A percentile compares a stretch with the other conserved stretches of the same genome.
These are phyloP conservation scores for Holothuria leucospilota DNA, from an alignment of 53 echinoderm and acorn worm genomes.

Conservation along the genomic window DNA sequence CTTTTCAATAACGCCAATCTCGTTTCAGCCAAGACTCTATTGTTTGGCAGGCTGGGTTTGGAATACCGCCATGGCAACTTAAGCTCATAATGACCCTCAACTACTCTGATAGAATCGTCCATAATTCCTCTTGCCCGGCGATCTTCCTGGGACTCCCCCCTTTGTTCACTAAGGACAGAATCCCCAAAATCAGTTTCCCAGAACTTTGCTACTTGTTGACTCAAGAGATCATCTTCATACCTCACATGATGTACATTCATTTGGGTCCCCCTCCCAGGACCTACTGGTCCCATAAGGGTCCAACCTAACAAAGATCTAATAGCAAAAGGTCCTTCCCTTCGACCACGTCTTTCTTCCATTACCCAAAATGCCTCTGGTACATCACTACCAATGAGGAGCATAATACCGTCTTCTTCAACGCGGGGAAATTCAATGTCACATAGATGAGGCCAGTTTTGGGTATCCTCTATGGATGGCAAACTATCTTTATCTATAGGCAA, in stretches of 20 bases:
- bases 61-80: conserved; percentile 51
- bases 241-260: neutral
- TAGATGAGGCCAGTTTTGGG: conserved; percentile 38
- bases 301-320: conserved; percentile 37
- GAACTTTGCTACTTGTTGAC: neutral
- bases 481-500: conserved; percentile 39
- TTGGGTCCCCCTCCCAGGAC: neutral
- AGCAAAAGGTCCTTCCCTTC: too few species aligned
- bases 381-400: too few species aligned
- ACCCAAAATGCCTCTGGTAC: too few species aligned
- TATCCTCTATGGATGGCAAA: conserved; percentile 31
- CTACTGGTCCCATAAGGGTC: conserved; percentile 41
- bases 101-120: conserved; percentile 21
- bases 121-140: conserved; percentile 50
- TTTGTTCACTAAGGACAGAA: neutral
- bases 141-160: conserved; percentile 63
- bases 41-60: conserved; percentile 51
- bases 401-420: neutral
- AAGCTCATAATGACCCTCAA: conserved; percentile 22
- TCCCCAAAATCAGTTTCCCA: conserved; percentile 9
- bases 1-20: conserved; percentile 50
- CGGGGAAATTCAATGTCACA: conserved; percentile 34
- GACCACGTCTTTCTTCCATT: too few species aligned
- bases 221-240: neutral
- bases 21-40: conserved; percentile 34